Percentiles rank a stretch among this genome's conserved stretches.
Conservation (phyloP, 2,888 invertebrate species). For the Eupithecia abbreviata region DNA sequence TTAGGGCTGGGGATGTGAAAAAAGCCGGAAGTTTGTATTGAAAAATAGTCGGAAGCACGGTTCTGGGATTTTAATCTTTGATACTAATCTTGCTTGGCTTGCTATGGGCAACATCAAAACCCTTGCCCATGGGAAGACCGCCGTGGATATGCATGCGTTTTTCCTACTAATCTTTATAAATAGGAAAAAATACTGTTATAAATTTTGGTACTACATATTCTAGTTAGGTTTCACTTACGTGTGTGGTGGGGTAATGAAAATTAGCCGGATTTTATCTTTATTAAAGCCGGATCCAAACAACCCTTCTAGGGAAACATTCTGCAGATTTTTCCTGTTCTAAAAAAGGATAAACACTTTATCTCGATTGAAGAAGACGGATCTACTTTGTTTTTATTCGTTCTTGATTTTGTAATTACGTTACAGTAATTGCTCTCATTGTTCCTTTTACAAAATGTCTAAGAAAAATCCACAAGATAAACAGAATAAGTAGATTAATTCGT, state of each 20-base stretch:
- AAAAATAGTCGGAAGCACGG: neutral
- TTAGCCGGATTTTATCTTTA: conserved; percentile 4
- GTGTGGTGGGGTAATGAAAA: neutral
- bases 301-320: conserved; percentile 17
- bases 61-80: neutral
- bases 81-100: neutral
- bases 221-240: neutral
- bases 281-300: neutral
- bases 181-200: neutral
- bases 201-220: neutral
- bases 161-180: neutral
- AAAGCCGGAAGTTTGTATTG: conserved; percentile 3
- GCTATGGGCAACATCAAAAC: neutral
- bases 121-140: neutral
- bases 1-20: conserved; percentile 47
- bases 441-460: neutral
- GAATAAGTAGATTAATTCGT: neutral
- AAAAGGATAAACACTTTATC: conserved; percentile 56
- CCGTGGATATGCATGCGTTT: neutral
- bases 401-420: conserved; percentile 16
- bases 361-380: conserved; percentile 30
- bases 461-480: neutral
- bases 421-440: conserved; percentile 17
- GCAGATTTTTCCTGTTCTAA: conserved; percentile 53
- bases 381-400: conserved; percentile 16